Evolutionary conservation across 2,888 invertebrate genomes (phyloP).

Genomic region (Orthonevra nobilis): DNA sequence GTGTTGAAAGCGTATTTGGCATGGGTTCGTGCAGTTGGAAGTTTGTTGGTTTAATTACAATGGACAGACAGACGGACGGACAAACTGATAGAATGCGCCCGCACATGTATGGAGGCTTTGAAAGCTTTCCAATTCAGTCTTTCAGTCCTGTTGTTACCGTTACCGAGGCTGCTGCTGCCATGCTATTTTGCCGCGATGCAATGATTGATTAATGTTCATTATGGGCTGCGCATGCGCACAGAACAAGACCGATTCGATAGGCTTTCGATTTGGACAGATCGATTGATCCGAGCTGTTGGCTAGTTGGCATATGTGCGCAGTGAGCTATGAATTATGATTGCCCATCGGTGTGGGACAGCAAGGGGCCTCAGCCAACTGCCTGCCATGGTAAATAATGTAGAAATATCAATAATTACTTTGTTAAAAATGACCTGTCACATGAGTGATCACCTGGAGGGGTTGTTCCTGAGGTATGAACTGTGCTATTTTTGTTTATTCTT

Average conservation of each 20-base stretch:
- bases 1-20: constrained; percentile 70
- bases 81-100: constrained; percentile 51
- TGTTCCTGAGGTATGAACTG: constrained; percentile 13
- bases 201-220: constrained; percentile 69
- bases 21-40: constrained; percentile 66
- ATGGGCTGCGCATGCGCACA: constrained; percentile 44
- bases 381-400: constrained; percentile 64
- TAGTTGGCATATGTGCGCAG: constrained; percentile 66
- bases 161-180: constrained; percentile 28
- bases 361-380: constrained; percentile 51
- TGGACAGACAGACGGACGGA: constrained; percentile 53
- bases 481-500: neutral
- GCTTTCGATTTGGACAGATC: constrained; percentile 69
- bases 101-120: constrained; percentile 39
- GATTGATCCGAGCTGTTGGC: constrained; percentile 70
- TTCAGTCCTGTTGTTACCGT: constrained; percentile 23
- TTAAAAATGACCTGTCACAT: constrained; percentile 70
- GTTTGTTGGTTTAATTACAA: constrained; percentile 70
- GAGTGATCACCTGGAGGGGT: constrained; percentile 53
- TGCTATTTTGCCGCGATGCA: constrained; percentile 47
- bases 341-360: constrained; percentile 10
- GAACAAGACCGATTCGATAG: constrained; percentile 68
- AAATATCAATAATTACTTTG: constrained; percentile 70
- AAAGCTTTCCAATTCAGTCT: constrained; percentile 59
- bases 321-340: constrained; percentile 63